These are phyloP conservation scores for Pogonomyrmex californicus DNA, from an alignment of 1,140 invertebrate species.

Conservation along the genomic window DNA sequence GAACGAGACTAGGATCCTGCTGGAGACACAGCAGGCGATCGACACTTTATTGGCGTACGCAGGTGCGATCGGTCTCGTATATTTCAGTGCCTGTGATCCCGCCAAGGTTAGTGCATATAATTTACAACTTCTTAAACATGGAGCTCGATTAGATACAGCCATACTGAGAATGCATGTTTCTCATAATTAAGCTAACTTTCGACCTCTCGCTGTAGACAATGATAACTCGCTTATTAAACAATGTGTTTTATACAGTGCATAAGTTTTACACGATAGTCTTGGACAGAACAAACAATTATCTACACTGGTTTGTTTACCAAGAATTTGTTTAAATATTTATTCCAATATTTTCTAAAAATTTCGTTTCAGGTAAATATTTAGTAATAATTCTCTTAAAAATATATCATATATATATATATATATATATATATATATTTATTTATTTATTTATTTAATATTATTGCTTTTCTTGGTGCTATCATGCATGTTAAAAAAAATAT, in stretches of 20 bases:
- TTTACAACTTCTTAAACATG: constrained; percentile 11
- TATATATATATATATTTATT: not conserved
- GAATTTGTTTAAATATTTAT: not conserved
- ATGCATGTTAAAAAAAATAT: no score
- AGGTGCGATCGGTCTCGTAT: constrained; percentile 90
- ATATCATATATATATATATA: not conserved
- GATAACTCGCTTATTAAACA: constrained; percentile 21
- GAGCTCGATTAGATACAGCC: constrained; percentile 16
- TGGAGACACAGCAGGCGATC: constrained; percentile 97
- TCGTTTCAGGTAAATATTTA: constrained; percentile 2
- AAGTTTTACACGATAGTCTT: not conserved
- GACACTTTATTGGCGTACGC: constrained; percentile 95
- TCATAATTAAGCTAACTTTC: not conserved
- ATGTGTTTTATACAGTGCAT: not conserved
- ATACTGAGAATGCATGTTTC: constrained; percentile 1
- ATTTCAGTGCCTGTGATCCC: constrained; percentile 85
- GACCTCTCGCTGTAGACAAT: not conserved
- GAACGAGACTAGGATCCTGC: constrained; percentile 92
- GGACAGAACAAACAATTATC: not conserved
- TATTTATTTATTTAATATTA: not conserved
- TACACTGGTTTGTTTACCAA: not conserved
- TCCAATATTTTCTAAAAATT: not conserved
- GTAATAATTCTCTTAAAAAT: not conserved
- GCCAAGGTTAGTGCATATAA: constrained; percentile 76
- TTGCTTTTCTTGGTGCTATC: not conserved